Conservation (phyloP, 2,797 vertebrate genomes). For the Etheostoma nigrum region DNA sequence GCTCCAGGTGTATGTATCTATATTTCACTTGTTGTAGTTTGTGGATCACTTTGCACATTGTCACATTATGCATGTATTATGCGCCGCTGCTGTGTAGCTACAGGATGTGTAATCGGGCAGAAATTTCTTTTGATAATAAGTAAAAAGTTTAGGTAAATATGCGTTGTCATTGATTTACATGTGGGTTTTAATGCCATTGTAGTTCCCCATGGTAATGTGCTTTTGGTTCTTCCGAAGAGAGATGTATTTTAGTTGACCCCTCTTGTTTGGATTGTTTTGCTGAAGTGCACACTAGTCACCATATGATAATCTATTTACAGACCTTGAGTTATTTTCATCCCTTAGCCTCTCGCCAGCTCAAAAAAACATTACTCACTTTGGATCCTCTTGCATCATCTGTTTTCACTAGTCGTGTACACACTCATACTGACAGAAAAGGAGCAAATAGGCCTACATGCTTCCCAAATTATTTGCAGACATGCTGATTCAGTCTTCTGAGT, state of each 20-base stretch:
- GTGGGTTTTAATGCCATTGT: neutral
- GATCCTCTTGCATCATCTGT: slow-evolving; percentile 13
- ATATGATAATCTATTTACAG: slow-evolving; percentile 10
- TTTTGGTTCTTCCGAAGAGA: neutral
- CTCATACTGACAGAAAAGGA: neutral
- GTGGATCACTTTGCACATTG: no score
- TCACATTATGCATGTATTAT: neutral
- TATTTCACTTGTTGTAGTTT: no score
- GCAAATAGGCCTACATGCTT: neutral
- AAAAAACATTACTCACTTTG: slow-evolving; percentile 1
- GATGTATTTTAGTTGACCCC: neutral
- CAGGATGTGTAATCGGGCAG: neutral
- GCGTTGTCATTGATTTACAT: neutral
- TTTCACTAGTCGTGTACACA: neutral
- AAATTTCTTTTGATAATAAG: neutral
- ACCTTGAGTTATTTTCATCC: slow-evolving; percentile 8
- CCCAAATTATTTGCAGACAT: neutral
- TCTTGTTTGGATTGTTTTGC: neutral
- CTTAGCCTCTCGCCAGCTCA: neutral
- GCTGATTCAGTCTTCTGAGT: neutral
- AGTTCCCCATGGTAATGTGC: neutral
- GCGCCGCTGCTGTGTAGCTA: neutral
- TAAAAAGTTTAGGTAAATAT: neutral
- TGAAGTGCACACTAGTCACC: neutral
- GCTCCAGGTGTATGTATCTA: no score